Evolutionary conservation across 2,888 invertebrate genomes (phyloP).

Genomic region (Glyphotaelius pellucidus): DNA sequence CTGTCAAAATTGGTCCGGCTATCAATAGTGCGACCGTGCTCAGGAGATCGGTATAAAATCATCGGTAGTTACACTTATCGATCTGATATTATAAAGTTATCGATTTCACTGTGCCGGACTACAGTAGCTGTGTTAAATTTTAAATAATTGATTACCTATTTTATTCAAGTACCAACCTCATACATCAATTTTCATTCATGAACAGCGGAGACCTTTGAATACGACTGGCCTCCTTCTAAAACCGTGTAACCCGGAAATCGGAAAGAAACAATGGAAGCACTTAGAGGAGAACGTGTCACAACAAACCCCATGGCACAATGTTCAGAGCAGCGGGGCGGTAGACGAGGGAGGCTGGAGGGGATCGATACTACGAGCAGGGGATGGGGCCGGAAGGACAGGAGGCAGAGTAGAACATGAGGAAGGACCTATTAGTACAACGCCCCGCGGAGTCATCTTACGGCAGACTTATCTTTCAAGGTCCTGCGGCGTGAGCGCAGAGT

Average conservation of each 20-base stretch:
- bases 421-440: conserved; percentile 14
- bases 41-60: too few species aligned
- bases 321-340: not conserved
- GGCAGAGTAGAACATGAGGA: not conserved
- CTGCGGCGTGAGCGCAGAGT: not conserved
- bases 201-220: not conserved
- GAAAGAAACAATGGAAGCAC: not conserved
- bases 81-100: too few species aligned
- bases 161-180: too few species aligned
- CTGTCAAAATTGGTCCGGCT: too few species aligned
- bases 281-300: not conserved
- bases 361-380: not conserved
- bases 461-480: not conserved
- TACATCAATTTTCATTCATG: not conserved
- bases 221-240: not conserved
- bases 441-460: not conserved
- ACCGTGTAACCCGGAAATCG: not conserved
- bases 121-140: too few species aligned
- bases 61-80: too few species aligned
- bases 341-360: not conserved
- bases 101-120: too few species aligned
- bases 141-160: too few species aligned
- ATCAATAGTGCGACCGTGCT: too few species aligned
- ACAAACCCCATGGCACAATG: conserved; percentile 12
- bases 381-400: not conserved